Percentiles rank a stretch among this genome's conserved stretches.
Evolutionary conservation across 2,113 vertebrate species (phyloP).

Genomic region (Tenrec ecaudatus): DNA sequence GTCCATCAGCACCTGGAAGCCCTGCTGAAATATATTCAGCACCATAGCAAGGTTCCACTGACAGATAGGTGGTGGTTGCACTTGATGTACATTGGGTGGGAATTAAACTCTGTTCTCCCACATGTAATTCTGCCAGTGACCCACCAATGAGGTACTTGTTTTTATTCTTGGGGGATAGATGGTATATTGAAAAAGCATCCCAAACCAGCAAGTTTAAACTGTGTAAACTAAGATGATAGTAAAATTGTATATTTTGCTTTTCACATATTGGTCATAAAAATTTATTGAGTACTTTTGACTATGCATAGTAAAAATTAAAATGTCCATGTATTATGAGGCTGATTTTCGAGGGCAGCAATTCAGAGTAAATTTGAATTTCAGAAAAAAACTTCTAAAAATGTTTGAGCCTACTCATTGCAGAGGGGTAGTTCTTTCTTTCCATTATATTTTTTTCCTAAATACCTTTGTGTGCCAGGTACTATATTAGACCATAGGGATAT

Average conservation of each 20-base stretch:
- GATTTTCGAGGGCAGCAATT: not conserved
- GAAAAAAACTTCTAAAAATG: not conserved
- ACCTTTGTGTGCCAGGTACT: not conserved
- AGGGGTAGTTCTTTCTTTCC: not conserved
- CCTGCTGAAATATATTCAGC: not conserved
- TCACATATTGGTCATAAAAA: too few species aligned
- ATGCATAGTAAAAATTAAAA: conserved; percentile 12
- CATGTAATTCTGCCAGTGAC: not conserved
- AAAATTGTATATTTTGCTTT: not conserved
- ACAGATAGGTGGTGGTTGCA: not conserved
- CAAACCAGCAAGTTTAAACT: conserved; percentile 12
- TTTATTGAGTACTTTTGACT: not conserved
- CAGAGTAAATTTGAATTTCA: conserved; percentile 54
- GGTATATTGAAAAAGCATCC: not conserved
- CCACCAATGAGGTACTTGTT: not conserved
- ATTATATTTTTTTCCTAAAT: conserved; percentile 15
- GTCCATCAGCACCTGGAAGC: not conserved
- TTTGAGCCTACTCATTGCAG: not conserved
- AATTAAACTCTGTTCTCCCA: not conserved
- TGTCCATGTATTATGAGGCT: not conserved
- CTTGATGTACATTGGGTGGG: not conserved
- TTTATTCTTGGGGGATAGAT: not conserved
- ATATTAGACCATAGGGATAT: not conserved
- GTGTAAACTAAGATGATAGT: conserved; percentile 1
- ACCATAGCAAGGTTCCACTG: not conserved